Percentiles rank a stretch among this genome's conserved stretches.
These are phyloP conservation scores for Psilopogon haemacephalus DNA, from an alignment of 2,113 vertebrate genomes.

Conservation along the genomic window DNA sequence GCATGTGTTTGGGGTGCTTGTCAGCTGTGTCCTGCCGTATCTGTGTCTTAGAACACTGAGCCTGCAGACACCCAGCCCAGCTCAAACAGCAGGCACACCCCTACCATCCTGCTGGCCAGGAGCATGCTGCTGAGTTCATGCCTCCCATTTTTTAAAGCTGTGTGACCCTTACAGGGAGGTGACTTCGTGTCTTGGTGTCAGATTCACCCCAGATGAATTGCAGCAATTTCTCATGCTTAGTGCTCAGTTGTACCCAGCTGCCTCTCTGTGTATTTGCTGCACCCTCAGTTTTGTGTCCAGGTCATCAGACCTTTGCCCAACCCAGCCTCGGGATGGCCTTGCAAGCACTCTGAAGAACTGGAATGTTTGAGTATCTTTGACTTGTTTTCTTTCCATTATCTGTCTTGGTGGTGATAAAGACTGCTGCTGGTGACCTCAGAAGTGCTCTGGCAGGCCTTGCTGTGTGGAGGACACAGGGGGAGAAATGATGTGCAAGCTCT, in stretches of 20 bases:
- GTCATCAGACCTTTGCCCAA: slow-evolving; percentile 29
- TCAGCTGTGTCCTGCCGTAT: background rate
- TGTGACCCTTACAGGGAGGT: background rate
- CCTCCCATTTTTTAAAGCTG: background rate
- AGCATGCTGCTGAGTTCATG: background rate
- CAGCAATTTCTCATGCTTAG: background rate
- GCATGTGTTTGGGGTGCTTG: background rate
- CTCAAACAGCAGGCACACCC: accelerated
- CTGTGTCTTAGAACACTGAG: background rate
- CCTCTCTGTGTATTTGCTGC: background rate
- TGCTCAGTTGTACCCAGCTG: background rate
- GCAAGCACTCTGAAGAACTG: background rate
- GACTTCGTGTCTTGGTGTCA: background rate
- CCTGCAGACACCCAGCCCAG: background rate
- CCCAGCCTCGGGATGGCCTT: background rate
- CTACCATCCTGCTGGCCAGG: accelerated
- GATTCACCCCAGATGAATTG: background rate
- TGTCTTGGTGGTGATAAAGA: background rate
- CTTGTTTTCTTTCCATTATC: slow-evolving; percentile 43
- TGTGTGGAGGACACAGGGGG: background rate
- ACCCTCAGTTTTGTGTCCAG: background rate
- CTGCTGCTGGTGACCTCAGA: background rate
- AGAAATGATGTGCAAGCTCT: background rate
- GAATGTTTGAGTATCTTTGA: slow-evolving; percentile 20
- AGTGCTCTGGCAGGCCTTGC: background rate